Percentiles rank a stretch among this genome's conserved stretches.
phyloP scores from a whole-genome alignment of 2,888 invertebrate species.

The Malthinus seriepunctatus region DNA sequence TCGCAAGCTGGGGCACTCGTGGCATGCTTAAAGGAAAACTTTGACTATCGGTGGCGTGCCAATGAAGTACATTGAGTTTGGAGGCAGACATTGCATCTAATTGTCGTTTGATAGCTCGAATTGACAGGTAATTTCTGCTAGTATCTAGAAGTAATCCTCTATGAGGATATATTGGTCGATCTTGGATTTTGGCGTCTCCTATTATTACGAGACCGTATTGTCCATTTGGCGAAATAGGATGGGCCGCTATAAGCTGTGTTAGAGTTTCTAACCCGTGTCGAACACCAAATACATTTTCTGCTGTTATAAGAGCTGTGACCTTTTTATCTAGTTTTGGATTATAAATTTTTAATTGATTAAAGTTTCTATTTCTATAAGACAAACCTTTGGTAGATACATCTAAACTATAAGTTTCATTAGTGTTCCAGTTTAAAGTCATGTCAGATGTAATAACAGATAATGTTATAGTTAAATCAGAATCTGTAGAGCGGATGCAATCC shows the following conservation, averaged over 20 bases:
- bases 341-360: background rate
- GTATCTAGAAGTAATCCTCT: slow-evolving; percentile 89
- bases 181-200: slow-evolving; percentile 66
- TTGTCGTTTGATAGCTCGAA: slow-evolving; percentile 68
- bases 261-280: slow-evolving; percentile 79
- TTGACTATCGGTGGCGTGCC: slow-evolving; percentile 90
- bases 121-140: slow-evolving; percentile 82
- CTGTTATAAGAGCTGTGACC: slow-evolving; percentile 60
- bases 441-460: slow-evolving; percentile 59
- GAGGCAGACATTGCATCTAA: slow-evolving; percentile 85
- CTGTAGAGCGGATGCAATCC: slow-evolving; percentile 52
- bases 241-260: slow-evolving; percentile 65
- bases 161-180: slow-evolving; percentile 80
- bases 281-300: slow-evolving; percentile 70
- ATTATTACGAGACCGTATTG: slow-evolving; percentile 60
- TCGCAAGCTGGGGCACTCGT: slow-evolving; percentile 74
- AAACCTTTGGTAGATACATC: slow-evolving; percentile 18
- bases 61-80: slow-evolving; percentile 92
- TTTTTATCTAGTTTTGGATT: slow-evolving; percentile 51
- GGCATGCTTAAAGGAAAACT: slow-evolving; percentile 85
- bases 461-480: slow-evolving; percentile 62
- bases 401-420: slow-evolving; percentile 71
- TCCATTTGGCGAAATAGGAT: slow-evolving; percentile 32
- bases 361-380: background rate
- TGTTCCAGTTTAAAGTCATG: slow-evolving; percentile 64